A percentile compares a stretch with the other conserved stretches of the same genome.
Evolutionary conservation across 2,888 invertebrate species (phyloP).

Genomic region (Rotaria magnacalcarata): DNA sequence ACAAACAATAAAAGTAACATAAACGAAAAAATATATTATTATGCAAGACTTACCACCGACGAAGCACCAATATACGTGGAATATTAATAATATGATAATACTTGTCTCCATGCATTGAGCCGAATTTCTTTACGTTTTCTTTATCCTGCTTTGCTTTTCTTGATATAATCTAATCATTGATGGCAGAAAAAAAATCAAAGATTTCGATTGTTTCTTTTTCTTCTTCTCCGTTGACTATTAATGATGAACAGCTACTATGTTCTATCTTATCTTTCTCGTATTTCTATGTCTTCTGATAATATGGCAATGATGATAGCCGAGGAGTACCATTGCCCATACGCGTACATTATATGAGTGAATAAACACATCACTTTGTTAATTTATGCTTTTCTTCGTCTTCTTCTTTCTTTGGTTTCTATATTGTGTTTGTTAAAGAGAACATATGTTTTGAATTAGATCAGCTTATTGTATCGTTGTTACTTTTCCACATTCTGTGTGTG

Average conservation of each 20-base stretch:
- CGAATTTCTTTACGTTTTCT: neutral
- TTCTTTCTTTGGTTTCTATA: neutral
- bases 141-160: neutral
- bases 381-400: neutral
- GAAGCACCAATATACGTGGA: conserved; percentile 14
- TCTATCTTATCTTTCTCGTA: neutral
- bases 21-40: neutral
- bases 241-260: neutral
- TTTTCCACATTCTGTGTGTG: neutral
- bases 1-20: neutral
- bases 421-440: neutral
- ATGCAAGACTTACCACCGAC: neutral
- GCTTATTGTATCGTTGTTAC: neutral
- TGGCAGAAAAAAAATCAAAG: neutral
- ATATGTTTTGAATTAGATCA: conserved; percentile 20
- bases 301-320: neutral
- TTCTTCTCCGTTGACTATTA: neutral
- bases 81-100: conserved; percentile 26
- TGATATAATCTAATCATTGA: conserved; percentile 1
- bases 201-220: neutral
- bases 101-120: conserved; percentile 31
- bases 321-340: neutral
- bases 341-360: conserved; percentile 1
- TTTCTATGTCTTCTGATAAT: neutral
- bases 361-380: conserved; percentile 36